These are phyloP conservation scores for Lasiurus cinereus DNA, from an alignment of 2,113 vertebrate genomes.

Conservation along the genomic window DNA sequence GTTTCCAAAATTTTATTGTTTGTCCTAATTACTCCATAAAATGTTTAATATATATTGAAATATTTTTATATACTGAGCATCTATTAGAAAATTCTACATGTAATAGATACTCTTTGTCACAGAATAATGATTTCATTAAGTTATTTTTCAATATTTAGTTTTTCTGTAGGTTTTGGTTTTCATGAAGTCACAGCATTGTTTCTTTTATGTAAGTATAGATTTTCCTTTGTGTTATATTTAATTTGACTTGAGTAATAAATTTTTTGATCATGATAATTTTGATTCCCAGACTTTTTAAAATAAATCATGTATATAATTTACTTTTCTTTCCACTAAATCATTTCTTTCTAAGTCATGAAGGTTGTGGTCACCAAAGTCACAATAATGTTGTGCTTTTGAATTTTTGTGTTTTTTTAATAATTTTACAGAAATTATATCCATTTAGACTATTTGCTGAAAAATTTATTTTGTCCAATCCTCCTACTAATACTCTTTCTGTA, in stretches of 20 bases:
- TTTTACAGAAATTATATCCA: background rate
- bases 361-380: background rate
- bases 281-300: constrained; percentile 15
- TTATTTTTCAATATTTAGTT: background rate
- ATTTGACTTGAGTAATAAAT: constrained; percentile 30
- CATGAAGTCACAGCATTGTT: background rate
- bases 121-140: background rate
- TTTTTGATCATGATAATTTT: constrained; percentile 25
- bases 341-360: background rate
- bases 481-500: background rate
- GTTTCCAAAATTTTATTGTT: background rate
- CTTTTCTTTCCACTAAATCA: constrained; percentile 44
- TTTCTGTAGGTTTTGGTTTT: background rate
- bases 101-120: background rate
- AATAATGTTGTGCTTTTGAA: background rate
- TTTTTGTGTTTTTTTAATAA: background rate
- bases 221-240: constrained; percentile 21
- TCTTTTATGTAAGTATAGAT: background rate
- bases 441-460: background rate
- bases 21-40: background rate
- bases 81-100: background rate
- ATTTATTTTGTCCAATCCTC: background rate
- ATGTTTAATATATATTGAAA: background rate
- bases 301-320: constrained; percentile 17
- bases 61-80: background rate